Base-by-base conservation (phyloP, 2,113 vertebrate species). In the Gymnorhina tibicen region DNA sequence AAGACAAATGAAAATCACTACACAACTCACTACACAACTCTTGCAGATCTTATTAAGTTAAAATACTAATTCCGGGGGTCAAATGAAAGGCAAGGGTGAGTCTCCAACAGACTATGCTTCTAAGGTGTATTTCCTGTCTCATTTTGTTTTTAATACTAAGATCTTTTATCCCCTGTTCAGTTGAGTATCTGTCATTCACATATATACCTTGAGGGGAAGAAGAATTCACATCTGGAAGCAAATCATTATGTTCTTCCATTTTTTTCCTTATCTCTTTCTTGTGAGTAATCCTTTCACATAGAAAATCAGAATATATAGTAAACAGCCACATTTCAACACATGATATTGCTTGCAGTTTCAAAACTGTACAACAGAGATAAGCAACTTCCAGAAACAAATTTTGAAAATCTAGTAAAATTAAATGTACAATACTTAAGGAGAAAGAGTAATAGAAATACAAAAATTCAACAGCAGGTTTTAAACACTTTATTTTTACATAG, bases 231-330 rank as follows among this genome's bases (percentile, higher is more conserved):
- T 96, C 95, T 86, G 70, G 94, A 95, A 94, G 91, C 66, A 94
- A 92, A 94, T 87, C 92, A 87, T 91, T 85, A 70, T 33, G 39
- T 80, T 81, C 55, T 64, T 35, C 22, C 74, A 85, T 81, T 94
- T 90, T 91, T 91, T 69, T 63, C 79, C 70, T 70, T 78, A 96
- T 94, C 94, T 91, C 56, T 92, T 27, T 75, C 94, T 95, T 89
- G 50, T 69, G 79, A 97, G 68, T 95, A 96, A 96, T 95, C 89
- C 85, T 92, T 93, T 91, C 93, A 86, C 87, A 91, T 5, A 84
- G 64, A 95, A 97, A 97, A 96, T 94, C 75, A 95, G 92, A 96
- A 92, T 93, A 96, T 64, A 89, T 89, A 97, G 90, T 53, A 88
- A 94, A 92, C 53, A 89, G 53, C 10, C 67, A 59, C 66, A 87